Base-by-base conservation (phyloP, 2,797 vertebrate genomes). In the Fundulus diaphanus region DNA sequence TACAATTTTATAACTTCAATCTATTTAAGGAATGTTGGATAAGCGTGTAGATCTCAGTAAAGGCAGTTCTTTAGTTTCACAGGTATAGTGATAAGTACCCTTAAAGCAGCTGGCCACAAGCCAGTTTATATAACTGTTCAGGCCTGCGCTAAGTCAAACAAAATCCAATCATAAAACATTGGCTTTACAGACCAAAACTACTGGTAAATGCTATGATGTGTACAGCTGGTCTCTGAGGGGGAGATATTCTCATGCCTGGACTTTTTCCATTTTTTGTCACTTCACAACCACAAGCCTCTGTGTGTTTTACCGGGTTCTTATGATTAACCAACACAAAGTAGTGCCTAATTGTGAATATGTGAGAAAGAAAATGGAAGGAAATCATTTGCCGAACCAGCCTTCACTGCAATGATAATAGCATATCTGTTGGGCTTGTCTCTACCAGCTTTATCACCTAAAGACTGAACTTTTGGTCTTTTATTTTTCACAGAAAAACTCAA, bases 1-100 rank as follows among this genome's bases (percentile, higher is more conserved):
- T 49, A 66, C 70, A 15, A 82, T 89, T 85, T 84, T 33, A 40
- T 77, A 74, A 82, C 73, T 67, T 82, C 16, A 81, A 57, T 84
- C 71, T 90, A 85, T 89, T 87, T 74, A 79, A 83, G 76, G 82
- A 75, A 65, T n/a, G 80, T 87, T 84, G 83, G 83, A 72, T 72
- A 71, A 72, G 73, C 71, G 52, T 70, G 72, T 70, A 59, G 76
- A 74, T 78, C 67, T 74, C 35, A 31, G 7, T 20, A 63, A 59
- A 27, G 7, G 24, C 22, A 31, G 40, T 56, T 74, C 35, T 72
- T 82, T 8, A n/a, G 1, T 85, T 83, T 79, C 68, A 69, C 70
- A 68, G 78, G 69, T 48, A 29, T 63, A 77, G 44, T 40, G 46
- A 73, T 81, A 71, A 83, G 81, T 81, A 51, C 80, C 48, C 68